Evolutionary conservation across 1,140 invertebrate species (phyloP).

Genomic region (Chymomyza costata): DNA sequence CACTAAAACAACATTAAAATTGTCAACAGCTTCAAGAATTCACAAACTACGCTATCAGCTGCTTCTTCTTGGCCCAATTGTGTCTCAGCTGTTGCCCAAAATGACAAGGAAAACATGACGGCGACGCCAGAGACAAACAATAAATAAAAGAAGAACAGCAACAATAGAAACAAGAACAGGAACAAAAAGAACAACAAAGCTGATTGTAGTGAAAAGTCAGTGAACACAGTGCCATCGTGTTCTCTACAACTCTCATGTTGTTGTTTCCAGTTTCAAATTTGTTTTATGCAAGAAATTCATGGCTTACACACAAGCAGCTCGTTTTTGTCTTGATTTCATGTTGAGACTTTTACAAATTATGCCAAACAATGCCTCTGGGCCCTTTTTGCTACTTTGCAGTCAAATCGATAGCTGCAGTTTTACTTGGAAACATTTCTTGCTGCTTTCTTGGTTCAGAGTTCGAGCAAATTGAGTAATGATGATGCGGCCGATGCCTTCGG

Average conservation of each 20-base stretch:
- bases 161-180: too few relatives aligned
- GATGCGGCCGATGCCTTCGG: constrained; percentile 38
- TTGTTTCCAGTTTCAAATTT: constrained; percentile 1
- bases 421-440: constrained; percentile 13
- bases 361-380: constrained; percentile 16
- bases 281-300: constrained; percentile 25
- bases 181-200: too few relatives aligned
- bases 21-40: constrained; percentile 65
- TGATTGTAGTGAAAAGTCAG: not conserved
- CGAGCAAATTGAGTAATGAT: constrained; percentile 60
- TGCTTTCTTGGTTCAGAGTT: constrained; percentile 35
- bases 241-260: constrained; percentile 14
- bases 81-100: constrained; percentile 17
- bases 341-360: constrained; percentile 63
- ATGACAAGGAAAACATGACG: too few relatives aligned
- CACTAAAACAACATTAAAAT: constrained; percentile 46
- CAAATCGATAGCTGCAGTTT: constrained; percentile 30
- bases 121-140: too few relatives aligned
- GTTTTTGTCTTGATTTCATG: constrained; percentile 36
- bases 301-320: constrained; percentile 2
- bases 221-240: too few relatives aligned
- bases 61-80: constrained; percentile 36
- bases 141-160: too few relatives aligned
- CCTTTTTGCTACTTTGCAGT: constrained; percentile 8
- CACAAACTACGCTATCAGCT: constrained; percentile 2